Conservation (phyloP, 2,888 invertebrate genomes). For the Laothoe populi region DNA sequence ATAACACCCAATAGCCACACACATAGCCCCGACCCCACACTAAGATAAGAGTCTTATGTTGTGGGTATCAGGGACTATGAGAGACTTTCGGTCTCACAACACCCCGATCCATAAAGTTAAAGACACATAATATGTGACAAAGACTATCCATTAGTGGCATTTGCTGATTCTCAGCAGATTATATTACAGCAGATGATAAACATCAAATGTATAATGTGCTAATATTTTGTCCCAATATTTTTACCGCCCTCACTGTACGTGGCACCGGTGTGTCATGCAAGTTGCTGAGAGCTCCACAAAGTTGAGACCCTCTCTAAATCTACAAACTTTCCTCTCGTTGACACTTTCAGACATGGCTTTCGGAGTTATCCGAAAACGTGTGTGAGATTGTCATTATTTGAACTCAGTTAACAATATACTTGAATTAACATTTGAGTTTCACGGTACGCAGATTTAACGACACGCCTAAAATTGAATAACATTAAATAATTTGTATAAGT, state of each 20-base stretch:
- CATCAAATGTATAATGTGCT: background rate
- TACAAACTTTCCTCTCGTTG: slow-evolving; percentile 62
- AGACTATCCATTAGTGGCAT: too few species aligned
- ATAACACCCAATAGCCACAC: too few species aligned
- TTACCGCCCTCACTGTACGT: slow-evolving; percentile 30
- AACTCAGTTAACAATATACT: slow-evolving; percentile 21
- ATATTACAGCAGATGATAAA: too few species aligned
- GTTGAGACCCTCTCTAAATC: slow-evolving; percentile 66
- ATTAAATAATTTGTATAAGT: background rate
- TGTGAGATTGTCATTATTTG: slow-evolving; percentile 33
- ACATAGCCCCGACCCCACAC: too few species aligned
- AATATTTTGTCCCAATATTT: background rate
- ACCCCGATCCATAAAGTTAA: too few species aligned
- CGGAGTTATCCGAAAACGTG: slow-evolving; percentile 48
- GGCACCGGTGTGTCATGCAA: slow-evolving; percentile 36
- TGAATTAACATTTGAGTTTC: slow-evolving; percentile 1
- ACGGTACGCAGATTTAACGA: background rate
- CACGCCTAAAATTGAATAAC: background rate
- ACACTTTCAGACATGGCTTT: slow-evolving; percentile 59
- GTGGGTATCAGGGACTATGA: too few species aligned
- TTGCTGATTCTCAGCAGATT: too few species aligned
- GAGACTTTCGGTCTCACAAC: too few species aligned
- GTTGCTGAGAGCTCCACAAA: slow-evolving; percentile 56
- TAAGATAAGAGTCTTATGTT: too few species aligned
- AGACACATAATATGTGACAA: too few species aligned